These are phyloP conservation scores for Malthinus flaveolus DNA, from an alignment of 2,888 invertebrate genomes.

Conservation along the genomic window DNA sequence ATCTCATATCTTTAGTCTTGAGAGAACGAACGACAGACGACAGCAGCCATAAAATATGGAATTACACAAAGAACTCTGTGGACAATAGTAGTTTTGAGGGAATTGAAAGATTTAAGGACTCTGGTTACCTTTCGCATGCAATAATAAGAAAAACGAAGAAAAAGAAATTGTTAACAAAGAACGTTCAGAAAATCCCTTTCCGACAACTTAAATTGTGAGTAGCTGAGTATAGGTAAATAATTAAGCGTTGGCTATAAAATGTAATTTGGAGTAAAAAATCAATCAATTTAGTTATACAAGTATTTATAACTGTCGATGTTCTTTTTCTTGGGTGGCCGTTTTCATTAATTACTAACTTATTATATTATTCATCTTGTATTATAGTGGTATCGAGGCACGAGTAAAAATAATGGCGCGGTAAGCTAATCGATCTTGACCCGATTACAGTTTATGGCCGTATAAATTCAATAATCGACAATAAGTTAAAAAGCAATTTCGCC, in stretches of 20 bases:
- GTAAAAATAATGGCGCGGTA: neutral
- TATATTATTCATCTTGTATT: neutral
- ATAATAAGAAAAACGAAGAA: constrained; percentile 42
- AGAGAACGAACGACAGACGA: no score
- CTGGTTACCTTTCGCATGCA: constrained; percentile 44
- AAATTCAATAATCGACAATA: neutral
- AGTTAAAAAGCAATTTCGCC: constrained; percentile 1
- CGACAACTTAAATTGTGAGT: neutral
- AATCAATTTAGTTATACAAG: constrained; percentile 1
- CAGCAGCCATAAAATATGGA: constrained; percentile 41
- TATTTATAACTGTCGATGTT: neutral
- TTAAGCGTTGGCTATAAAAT: neutral
- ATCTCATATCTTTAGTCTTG: no score
- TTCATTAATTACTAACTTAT: constrained; percentile 5
- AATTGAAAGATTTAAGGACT: constrained; percentile 42
- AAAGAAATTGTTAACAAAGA: constrained; percentile 30
- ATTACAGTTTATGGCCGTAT: constrained; percentile 1
- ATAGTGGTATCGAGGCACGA: neutral
- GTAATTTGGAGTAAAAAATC: neutral
- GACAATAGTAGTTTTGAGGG: constrained; percentile 41
- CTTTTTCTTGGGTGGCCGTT: constrained; percentile 3
- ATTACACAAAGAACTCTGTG: constrained; percentile 40
- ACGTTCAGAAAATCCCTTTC: neutral
- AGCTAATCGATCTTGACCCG: constrained; percentile 5
- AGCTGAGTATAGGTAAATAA: neutral